These are phyloP conservation scores for Vollenhovia emeryi DNA, from an alignment of 1,140 invertebrate species.

Conservation along the genomic window DNA sequence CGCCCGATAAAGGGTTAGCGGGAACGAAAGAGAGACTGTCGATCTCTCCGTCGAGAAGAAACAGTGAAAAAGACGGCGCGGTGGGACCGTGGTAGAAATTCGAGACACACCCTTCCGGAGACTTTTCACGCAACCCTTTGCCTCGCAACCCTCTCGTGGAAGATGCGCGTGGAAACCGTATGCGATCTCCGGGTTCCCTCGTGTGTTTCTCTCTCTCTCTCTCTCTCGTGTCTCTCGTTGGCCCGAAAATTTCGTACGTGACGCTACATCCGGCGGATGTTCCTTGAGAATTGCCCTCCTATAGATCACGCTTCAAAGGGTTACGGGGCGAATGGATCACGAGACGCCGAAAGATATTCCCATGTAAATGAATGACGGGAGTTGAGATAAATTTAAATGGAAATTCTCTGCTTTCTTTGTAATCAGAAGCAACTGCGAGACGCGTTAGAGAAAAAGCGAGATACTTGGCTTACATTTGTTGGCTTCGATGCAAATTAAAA, in stretches of 20 bases:
- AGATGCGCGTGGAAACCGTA: constrained; percentile 47
- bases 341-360: constrained; percentile 40
- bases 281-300: constrained; percentile 37
- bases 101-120: constrained; percentile 72
- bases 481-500: neutral
- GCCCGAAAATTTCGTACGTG: constrained; percentile 44
- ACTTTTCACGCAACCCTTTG: constrained; percentile 67
- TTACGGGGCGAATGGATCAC: constrained; percentile 21
- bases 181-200: constrained; percentile 10
- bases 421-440: neutral
- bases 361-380: constrained; percentile 31
- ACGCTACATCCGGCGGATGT: constrained; percentile 36
- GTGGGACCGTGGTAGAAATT: constrained; percentile 69
- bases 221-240: constrained; percentile 16
- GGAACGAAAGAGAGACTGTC: constrained; percentile 24
- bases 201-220: neutral
- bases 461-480: neutral
- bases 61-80: constrained; percentile 50
- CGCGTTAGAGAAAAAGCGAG: neutral
- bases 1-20: constrained; percentile 39
- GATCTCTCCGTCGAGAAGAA: constrained; percentile 28
- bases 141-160: constrained; percentile 33
- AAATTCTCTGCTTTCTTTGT: neutral
- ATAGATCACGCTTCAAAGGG: constrained; percentile 45
- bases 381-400: constrained; percentile 11